Evolutionary conservation across 2,888 invertebrate genomes (phyloP), one percentile per base, ranked within the genome.

Genomic region (Drosophila buzzatii): DNA sequence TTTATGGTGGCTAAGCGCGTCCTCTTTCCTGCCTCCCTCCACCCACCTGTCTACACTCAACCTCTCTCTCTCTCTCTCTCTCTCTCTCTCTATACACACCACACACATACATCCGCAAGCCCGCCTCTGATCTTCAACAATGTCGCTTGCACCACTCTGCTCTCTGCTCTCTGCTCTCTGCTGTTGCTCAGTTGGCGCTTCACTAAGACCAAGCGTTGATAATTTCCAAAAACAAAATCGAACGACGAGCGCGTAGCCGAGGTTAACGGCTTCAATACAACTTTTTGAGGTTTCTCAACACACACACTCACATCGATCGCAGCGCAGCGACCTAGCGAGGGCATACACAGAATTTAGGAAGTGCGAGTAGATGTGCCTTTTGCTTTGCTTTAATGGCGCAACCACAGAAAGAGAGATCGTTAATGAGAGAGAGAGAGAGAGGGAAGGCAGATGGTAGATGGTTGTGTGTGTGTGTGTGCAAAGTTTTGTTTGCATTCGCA

Each of bases 211-310:
- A 37, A 18, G 68, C 85, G 85, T 73, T 79, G 79, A 82, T 82
- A 83, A 82, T 86, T 83, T 79, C 75, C 71, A 78, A 84, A 89
- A 73, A 68, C 79, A 87, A 83, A 77, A 65, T 90, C 90, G 89
- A 83, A 81, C 91, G 88, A 84, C 89, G 91, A 90, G 85, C 89
- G 85, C 79, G 79, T 47, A 55, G 80, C 73, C 92, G 91, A 91
- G 91, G 91, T 91, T 91, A 91, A 91, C 91, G 91, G 91, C 91
- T 91, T 91, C 85, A 85, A 79, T 91, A 83, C 92, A 92, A 92
- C 91, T 92, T 91, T 91, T 89, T 83, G 79, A 79, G 89, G 84
- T 89, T 88, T 90, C 88, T 76, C 71, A 71, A 74, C 42, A 59
- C 57, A 65, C 42, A 55, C 39, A 65, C 60, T 42, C 42, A 52